A percentile compares a stretch with the other conserved stretches of the same genome.
Conservation (phyloP, 2,888 invertebrate genomes). For the Norana najaformis region DNA sequence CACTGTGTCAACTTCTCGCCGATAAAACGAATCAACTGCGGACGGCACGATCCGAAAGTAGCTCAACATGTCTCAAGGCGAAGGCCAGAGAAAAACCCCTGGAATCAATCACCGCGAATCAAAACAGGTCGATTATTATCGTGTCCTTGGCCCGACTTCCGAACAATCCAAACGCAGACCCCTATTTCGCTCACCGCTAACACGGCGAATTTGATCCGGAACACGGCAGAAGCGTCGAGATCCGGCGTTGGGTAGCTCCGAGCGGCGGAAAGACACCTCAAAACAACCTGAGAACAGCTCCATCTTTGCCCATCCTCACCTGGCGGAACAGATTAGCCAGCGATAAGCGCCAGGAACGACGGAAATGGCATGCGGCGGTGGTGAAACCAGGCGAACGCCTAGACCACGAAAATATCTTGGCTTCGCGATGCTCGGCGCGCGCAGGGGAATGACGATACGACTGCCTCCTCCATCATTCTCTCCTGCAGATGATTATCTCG, state of each 20-base stretch:
- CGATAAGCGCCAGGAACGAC: neutral
- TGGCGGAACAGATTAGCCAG: constrained; percentile 14
- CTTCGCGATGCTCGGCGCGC: neutral
- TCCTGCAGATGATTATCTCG: neutral
- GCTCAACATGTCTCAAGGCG: neutral
- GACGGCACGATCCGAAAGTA: neutral
- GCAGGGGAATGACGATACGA: neutral
- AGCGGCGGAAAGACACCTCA: neutral
- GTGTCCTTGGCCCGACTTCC: neutral
- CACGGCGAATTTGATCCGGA: neutral
- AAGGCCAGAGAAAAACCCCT: neutral
- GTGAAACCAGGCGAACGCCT: neutral
- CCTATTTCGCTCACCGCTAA: neutral
- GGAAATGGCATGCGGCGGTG: neutral
- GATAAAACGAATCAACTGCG: neutral
- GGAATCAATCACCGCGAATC: neutral
- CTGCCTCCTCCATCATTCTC: neutral
- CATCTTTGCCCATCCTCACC: neutral
- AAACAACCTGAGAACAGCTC: constrained; percentile 6
- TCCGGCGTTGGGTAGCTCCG: neutral
- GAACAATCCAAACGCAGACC: neutral
- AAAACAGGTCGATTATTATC: neutral
- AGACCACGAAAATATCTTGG: constrained; percentile 6
- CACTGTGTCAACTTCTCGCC: neutral
- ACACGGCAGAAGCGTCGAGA: neutral